Evolutionary conservation across 2,888 invertebrate genomes (phyloP), one percentile per base, ranked within the genome.

Genomic region (Shargacucullia verbasci): DNA sequence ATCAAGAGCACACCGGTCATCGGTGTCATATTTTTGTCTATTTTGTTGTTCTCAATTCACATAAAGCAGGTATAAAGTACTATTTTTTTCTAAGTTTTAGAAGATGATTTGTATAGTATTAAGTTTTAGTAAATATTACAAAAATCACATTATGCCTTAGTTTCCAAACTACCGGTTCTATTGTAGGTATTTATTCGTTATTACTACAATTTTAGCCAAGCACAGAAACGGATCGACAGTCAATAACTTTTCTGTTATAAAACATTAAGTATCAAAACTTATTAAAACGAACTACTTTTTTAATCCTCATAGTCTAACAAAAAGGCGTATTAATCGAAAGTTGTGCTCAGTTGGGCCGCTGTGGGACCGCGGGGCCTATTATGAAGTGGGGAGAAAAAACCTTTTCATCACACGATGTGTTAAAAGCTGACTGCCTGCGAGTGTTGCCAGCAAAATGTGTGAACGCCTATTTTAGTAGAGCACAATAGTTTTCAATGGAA

Each of bases 341-440:
- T 55, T 64, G 54, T 69, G 52, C 59, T 35, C 27, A 62, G 65
- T 70, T 59, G 45, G 52, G 38, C 56, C 33, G 48, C n/a, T 0
- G 39, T 1, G 45, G 37, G 48, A 55, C 48, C 44, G 37, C n/a
- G 40, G 15, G 37, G 46, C 34, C 57, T 14, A 41, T 53, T 70
- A 70, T 54, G 46, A 70, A 52, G 29, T 34, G 20, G 38, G 54
- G 44, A 48, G 43, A 40, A 61, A 59, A 67, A 46, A 39, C 39
- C 50, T 60, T 58, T 69, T 69, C 57, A 69, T 60, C 65, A 60
- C 60, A 45, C 65, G 59, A 49, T 44, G 44, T 37, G 52, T 61
- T 57, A 61, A 68, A 56, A 70, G 47, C 62, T 40, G 70, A 63
- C 55, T 55, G 59, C 31, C 48, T 60, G 47, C 7, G 50, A 54